Evolutionary conservation across 2,888 invertebrate genomes (phyloP), one percentile per base, ranked within the genome.

Genomic region (Tuberolachnus salignus): DNA sequence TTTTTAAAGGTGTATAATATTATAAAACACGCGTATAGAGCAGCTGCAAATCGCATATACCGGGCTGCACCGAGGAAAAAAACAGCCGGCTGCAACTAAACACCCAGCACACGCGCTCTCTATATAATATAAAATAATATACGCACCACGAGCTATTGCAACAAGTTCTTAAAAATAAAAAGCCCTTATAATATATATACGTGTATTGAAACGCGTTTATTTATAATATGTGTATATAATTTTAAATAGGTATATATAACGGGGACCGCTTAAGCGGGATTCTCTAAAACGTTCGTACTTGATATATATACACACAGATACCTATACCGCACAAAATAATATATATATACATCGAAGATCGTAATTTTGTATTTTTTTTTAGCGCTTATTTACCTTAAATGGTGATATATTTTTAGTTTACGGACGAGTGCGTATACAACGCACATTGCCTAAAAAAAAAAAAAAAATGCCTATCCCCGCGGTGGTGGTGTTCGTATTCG

Each of bases 351-450:
- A 67, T 21, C 69, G 78, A 78, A 61, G 34, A 69, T 14, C 8
- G 19, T 42, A 44, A 46, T 6, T 23, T 14, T 21, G 9, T 51
- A 11, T 34, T 51, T 49, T 69, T 67, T 78, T 78, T 78, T 78
- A 34, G 46, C 59, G n/a, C 26, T 69, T 78, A 73, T 73, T 73
- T 73, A 78, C 78, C 78, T 78, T 69, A 78, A 78, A 78, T 26
- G 78, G 69, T 59, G 67, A 78, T 78, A 74, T 74, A 78, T 78
- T 78, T 78, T 78, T 78, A 78, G 78, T 78, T 34, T 26, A 59
- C 49, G 34, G 34, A 34, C 34, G 34, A 34, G 6, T 6, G 69
- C 26, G 78, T 67, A n/a, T n/a, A n/a, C n/a, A 74, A 74, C 74
- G 13, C 66, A 46, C 44, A 8, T 78, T 67, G 69, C 78, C 69